These are phyloP conservation scores for Callipepla squamata DNA, from an alignment of 2,113 vertebrate species.

Conservation along the genomic window DNA sequence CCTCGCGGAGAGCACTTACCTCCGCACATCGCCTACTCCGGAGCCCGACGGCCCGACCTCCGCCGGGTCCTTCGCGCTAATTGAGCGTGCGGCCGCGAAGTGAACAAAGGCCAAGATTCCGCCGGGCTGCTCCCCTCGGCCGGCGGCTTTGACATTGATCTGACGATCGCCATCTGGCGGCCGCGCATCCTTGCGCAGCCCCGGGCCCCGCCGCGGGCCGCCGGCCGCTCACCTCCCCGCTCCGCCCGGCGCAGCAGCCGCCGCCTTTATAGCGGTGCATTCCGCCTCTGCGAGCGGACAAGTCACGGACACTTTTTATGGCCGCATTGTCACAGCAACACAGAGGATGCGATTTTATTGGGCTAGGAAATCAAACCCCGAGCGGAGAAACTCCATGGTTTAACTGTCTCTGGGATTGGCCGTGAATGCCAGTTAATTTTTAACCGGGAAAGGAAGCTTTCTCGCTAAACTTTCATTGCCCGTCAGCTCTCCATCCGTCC, in stretches of 20 bases:
- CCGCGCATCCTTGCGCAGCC: neutral
- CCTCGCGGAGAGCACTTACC: conserved; percentile 73
- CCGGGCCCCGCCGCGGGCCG: neutral
- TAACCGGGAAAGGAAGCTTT: conserved; percentile 79
- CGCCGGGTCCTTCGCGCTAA: conserved; percentile 62
- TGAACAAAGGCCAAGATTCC: conserved; percentile 84
- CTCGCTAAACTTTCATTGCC: conserved; percentile 58
- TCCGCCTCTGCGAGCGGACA: conserved; percentile 89
- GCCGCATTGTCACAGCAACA: conserved; percentile 91
- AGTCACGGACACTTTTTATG: conserved; percentile 91
- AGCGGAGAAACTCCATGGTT: conserved; percentile 83
- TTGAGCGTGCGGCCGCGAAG: conserved; percentile 75
- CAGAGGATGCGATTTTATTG: conserved; percentile 93
- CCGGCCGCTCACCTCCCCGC: conserved; percentile 56
- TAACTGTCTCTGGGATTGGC: conserved; percentile 79
- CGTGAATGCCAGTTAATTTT: conserved; percentile 79
- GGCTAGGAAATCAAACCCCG: conserved; percentile 90
- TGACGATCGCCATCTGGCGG: conserved; percentile 90
- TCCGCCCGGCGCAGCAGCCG: conserved; percentile 81
- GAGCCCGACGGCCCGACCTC: neutral
- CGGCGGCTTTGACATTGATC: conserved; percentile 99
- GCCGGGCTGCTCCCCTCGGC: conserved; percentile 65
- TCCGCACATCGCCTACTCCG: conserved; percentile 41
- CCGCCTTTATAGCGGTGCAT: conserved; percentile 88
- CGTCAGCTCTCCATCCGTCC: conserved; percentile 13